Evolutionary conservation across 2,888 invertebrate genomes (phyloP), one percentile per base, ranked within the genome.

Genomic region (Halictus ligatus): DNA sequence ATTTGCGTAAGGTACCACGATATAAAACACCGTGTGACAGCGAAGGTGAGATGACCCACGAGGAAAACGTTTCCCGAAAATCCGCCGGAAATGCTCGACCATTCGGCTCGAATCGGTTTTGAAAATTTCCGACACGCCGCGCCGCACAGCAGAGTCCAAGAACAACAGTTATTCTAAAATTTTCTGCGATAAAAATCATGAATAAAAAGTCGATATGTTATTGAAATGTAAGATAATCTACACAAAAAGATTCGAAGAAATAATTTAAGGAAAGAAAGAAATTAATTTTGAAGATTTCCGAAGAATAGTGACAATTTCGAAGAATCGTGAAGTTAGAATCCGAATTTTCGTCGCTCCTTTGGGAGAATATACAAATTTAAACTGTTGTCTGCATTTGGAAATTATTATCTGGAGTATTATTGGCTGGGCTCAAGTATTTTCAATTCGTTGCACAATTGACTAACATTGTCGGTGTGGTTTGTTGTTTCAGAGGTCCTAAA

Each of bases 401-500:
- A 54, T n/a, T 21, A 54, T 54, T n/a, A n/a, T n/a, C 21, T 10
- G 21, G 10, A 54, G 10, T 46, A 46, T 46, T 46, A 12, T 54
- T 54, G 8, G 2, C 54, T 21, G 8, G 54, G 21, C 18, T 21
- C 7, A 1, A 21, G 21, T 29, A 29, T 64, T 29, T 29, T 29
- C 64, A n/a, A 6, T 29, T n/a, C 25, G 2, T 15, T 29, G 35
- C 21, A 8, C 50, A 48, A 10, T 35, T 50, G 35, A 15, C 58
- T 84, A 83, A 84, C n/a, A 48, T 40, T 67, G 4, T 21, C 80
- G 83, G 83, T 75, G 77, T 89, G 76, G 80, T 89, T 93, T 90
- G 93, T 87, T 94, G 89, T 95, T 94, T 64, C 94, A 95, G 95
- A 95, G 92, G 95, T 95, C 86, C 93, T 95, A 83, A 95, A 95